These are phyloP conservation scores for Oreochromis grahami DNA, from an alignment of 2,797 vertebrate species.

Conservation along the genomic window DNA sequence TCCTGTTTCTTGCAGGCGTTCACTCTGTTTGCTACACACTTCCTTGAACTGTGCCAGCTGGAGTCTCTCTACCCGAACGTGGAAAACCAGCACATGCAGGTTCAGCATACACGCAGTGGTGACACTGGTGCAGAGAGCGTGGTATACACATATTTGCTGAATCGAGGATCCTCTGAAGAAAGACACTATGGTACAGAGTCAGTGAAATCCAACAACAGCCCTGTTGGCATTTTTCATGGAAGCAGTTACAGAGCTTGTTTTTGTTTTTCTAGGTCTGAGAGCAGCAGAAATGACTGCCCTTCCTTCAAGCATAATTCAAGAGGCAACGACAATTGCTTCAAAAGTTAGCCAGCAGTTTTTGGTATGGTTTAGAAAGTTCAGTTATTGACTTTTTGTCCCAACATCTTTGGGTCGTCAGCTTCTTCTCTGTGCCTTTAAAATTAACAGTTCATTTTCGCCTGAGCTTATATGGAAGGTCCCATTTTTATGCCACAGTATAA, in stretches of 20 bases:
- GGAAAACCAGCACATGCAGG: slow-evolving; percentile 94
- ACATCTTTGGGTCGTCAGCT: neutral
- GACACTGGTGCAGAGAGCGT: slow-evolving; percentile 80
- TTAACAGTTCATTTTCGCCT: neutral
- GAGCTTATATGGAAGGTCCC: neutral
- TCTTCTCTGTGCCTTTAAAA: neutral
- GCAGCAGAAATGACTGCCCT: slow-evolving; percentile 90
- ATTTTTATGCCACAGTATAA: neutral
- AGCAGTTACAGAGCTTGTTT: neutral
- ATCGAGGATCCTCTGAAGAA: slow-evolving; percentile 87
- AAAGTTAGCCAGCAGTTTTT: slow-evolving; percentile 82
- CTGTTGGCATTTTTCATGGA: neutral
- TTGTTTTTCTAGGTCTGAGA: slow-evolving; percentile 82
- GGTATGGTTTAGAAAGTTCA: slow-evolving; percentile 71
- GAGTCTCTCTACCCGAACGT: slow-evolving; percentile 90
- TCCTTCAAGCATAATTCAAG: slow-evolving; percentile 80
- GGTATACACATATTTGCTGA: slow-evolving; percentile 87
- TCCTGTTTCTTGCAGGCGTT: slow-evolving; percentile 80
- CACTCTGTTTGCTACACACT: slow-evolving; percentile 96
- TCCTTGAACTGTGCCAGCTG: slow-evolving; percentile 91
- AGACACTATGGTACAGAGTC: slow-evolving; percentile 85
- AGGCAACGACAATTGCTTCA: slow-evolving; percentile 83
- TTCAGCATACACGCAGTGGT: slow-evolving; percentile 82
- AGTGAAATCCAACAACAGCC: neutral
- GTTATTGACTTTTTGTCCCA: neutral